A percentile compares a stretch with the other conserved stretches of the same genome.
These are phyloP conservation scores for Styela plicata DNA, from an alignment of 23 tunicate genomes.

Conservation along the genomic window DNA sequence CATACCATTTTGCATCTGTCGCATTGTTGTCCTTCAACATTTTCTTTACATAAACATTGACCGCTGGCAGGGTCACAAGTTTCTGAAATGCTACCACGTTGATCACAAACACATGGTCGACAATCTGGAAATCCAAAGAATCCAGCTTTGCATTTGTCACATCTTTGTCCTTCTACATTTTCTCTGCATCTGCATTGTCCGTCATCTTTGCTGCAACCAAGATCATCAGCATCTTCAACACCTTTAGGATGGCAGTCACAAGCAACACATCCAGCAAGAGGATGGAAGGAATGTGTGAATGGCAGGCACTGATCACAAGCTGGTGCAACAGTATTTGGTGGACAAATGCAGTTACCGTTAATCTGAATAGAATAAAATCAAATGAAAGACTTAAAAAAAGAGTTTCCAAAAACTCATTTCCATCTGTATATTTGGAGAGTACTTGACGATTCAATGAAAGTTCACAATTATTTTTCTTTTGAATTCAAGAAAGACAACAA, in stretches of 20 bases:
- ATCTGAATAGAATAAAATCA: no score
- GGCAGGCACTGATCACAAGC: slow-evolving; percentile 70
- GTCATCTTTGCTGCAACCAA: slow-evolving; percentile 50
- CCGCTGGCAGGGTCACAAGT: slow-evolving; percentile 73
- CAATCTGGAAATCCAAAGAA: slow-evolving; percentile 93
- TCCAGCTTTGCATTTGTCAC: slow-evolving; percentile 89
- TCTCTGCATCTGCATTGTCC: slow-evolving; percentile 94
- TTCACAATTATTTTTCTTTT: no score
- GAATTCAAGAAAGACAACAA: not conserved
- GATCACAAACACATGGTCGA: slow-evolving; percentile 73
- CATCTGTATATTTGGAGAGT: no score
- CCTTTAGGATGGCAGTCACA: slow-evolving; percentile 89
- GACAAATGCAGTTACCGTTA: slow-evolving; percentile 94
- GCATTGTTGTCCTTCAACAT: slow-evolving; percentile 94
- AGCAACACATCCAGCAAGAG: slow-evolving; percentile 62
- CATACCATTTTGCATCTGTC: slow-evolving; percentile 87
- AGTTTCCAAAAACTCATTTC: no score
- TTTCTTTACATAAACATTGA: slow-evolving; percentile 87
- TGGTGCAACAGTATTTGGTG: slow-evolving; percentile 76
- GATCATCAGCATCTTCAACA: slow-evolving; percentile 53
- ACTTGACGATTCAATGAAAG: no score
- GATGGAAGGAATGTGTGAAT: slow-evolving; percentile 86
- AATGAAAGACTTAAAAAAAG: no score
- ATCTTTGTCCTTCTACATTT: slow-evolving; percentile 77
- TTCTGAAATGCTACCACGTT: slow-evolving; percentile 67